Base-by-base conservation (phyloP, 2,888 invertebrate genomes). In the Rotaria socialis region DNA sequence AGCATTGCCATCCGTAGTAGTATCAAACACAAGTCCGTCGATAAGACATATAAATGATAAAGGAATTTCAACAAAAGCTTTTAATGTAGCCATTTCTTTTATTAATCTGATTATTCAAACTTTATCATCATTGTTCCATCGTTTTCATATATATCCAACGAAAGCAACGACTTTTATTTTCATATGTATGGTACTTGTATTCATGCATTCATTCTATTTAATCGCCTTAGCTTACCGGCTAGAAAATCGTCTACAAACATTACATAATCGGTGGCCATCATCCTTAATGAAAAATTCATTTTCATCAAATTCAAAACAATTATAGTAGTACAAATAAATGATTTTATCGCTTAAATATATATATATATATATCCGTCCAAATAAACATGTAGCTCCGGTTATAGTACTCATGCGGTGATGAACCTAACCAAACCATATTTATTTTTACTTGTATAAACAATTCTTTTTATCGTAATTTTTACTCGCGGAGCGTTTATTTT, bases 171-270 rank as follows among this genome's bases (percentile, higher is more conserved):
- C 19, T 5, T 16, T 27, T 35, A 67, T 67, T 27, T 27, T 80
- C 2, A 2, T 80, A 80, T 80, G 43, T 24, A 22, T 80, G 10
- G 24, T 16, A 24, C 0, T 80, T 47, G 11, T 80, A 43, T 80
- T 80, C 47, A 24, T 80, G 43, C 80, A 80, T 80, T 11, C 80
- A 47, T 47, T 80, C 3, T 80, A 80, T 80, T n/a, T 80, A 47
- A 80, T 80, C 24, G 19, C 24, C 24, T 41, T 80, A n/a, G 47
- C 80, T 3, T 16, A 24, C 47, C 43, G 80, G 11, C 22, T 80
- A 4, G 80, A 80, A 47, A 22, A 80, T 47, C 80, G 80, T 24
- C 47, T 80, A n/a, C 43, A 80, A 10, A 1, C 80, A 8, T 80
- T 80, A n/a, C 80, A 80, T 11, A 8, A 47, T 80, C 10, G 4